Evolutionary conservation across 2,888 invertebrate species (phyloP), one percentile per base, ranked within the genome.

Genomic region (Neocrepidodera transversa): DNA sequence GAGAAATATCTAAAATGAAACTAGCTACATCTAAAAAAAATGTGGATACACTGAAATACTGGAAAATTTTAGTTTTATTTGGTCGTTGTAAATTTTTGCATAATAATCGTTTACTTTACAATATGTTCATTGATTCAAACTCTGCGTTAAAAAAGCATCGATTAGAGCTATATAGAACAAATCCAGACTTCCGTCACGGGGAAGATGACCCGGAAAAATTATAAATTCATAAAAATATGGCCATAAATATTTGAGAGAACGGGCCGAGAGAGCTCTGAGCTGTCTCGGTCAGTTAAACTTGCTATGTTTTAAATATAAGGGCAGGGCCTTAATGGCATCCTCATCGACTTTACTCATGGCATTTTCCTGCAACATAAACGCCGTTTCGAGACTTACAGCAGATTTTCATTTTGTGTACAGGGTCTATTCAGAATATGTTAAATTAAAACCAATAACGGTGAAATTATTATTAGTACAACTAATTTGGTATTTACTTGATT

Each of bases 231-330:
- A 63, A 65, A 65, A 65, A 65, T 65, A 63, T 59, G 47, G 50
- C 53, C 59, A 63, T 65, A 65, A 65, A 65, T 66, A 66, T 64
- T 63, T 57, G 60, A 62, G 58, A 57, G 58, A 61, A 51, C 58
- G 40, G 62, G 43, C 32, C 56, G 53, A 58, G 56, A 55, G 42
- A 58, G 45, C 40, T 49, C n/a, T n/a, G 48, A 61, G 58, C 64
- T 66, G 66, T 66, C 64, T 56, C 66, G 66, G 64, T 66, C 66
- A 66, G 66, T 63, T 61, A 57, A 61, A 59, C 62, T 59, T 59
- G 62, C 59, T 57, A 58, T 59, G 64, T 64, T 64, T 62, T 58
- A 60, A 64, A 64, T 62, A 61, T 62, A 64, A 64, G 64, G 61
- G 64, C 57, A 59, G 64, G 61, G 54, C 64, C 30, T 50, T 55